Evolutionary conservation across 1,140 invertebrate species (phyloP).

Genomic region (Caenorhabditis elegans): WBcel235 BX284602.5:10902001-10902500

Average conservation of each 20-base stretch:
- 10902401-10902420: too few relatives aligned
- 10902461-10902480: too few relatives aligned
- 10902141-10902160: neutral
- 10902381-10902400: too few relatives aligned
- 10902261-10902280: neutral
- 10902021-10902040: neutral
- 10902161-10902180: neutral
- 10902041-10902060: neutral
- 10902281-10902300: too few relatives aligned
- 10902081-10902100: neutral
- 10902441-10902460: too few relatives aligned
- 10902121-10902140: neutral
- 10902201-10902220: slow-evolving; percentile 10
- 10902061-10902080: neutral
- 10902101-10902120: neutral
- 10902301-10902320: too few relatives aligned
- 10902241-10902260: neutral
- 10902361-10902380: too few relatives aligned
- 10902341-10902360: too few relatives aligned
- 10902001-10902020: too few relatives aligned
- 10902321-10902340: too few relatives aligned
- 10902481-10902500: too few relatives aligned
- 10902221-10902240: slow-evolving; percentile 3
- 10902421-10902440: too few relatives aligned
- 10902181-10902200: neutral